phyloP scores from a whole-genome alignment of 1,140 invertebrate species.

The Tribolium madens region DNA sequence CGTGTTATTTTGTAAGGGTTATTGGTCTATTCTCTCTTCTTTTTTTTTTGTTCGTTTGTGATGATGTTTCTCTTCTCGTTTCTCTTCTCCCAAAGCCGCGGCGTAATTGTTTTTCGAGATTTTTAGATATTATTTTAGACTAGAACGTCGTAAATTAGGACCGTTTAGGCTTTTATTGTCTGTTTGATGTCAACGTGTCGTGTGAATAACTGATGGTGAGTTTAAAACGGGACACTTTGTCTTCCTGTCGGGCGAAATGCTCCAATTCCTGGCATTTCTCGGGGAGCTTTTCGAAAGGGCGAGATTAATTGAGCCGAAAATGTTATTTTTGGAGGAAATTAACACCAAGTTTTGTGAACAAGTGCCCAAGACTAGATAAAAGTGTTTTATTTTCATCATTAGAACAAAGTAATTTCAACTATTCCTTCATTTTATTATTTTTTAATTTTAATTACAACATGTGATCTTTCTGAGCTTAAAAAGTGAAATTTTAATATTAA shows the following conservation, averaged over 20 bases:
- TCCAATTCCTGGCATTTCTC: slow-evolving; percentile 35
- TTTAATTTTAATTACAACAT: too few relatives aligned
- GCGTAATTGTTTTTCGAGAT: slow-evolving; percentile 36
- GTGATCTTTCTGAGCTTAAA: too few relatives aligned
- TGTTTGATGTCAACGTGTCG: slow-evolving; percentile 32
- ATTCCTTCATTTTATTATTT: too few relatives aligned
- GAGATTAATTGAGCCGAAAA: background rate
- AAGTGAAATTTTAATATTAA: too few relatives aligned
- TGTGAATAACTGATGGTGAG: slow-evolving; percentile 35
- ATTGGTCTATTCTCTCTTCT: slow-evolving; percentile 32
- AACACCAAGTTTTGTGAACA: background rate
- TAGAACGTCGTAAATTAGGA: slow-evolving; percentile 26
- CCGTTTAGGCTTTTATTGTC: slow-evolving; percentile 44
- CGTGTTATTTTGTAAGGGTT: slow-evolving; percentile 44
- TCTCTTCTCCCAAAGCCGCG: background rate
- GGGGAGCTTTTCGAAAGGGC: too few relatives aligned
- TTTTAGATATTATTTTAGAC: slow-evolving; percentile 31
- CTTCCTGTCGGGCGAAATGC: slow-evolving; percentile 42
- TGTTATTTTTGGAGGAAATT: background rate
- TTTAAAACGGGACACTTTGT: slow-evolving; percentile 37
- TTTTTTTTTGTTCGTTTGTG: background rate
- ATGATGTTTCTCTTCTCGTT: background rate
- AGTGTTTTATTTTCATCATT: too few relatives aligned
- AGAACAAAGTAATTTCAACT: too few relatives aligned
- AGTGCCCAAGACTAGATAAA: too few relatives aligned